phyloP scores from a whole-genome alignment of 2,888 invertebrate genomes.

The Cheiracanthium punctorium region DNA sequence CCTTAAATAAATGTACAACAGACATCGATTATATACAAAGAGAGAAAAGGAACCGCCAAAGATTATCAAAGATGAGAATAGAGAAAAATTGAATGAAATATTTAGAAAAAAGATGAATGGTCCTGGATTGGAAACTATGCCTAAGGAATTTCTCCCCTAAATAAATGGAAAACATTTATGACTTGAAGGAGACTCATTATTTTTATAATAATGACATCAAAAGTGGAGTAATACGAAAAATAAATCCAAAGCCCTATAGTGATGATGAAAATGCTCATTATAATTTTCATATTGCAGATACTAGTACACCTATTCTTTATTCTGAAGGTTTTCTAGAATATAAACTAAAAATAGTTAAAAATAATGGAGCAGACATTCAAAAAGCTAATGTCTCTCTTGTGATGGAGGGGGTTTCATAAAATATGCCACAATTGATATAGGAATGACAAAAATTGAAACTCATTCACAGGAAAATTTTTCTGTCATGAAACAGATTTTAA shows the following conservation, averaged over 20 bases:
- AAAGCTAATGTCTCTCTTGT: background rate
- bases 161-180: background rate
- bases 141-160: background rate
- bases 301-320: background rate
- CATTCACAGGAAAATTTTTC: background rate
- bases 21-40: background rate
- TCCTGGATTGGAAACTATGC: background rate
- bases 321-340: background rate
- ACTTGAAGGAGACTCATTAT: background rate
- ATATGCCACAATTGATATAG: background rate
- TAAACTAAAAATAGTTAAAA: background rate
- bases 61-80: background rate
- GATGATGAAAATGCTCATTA: background rate
- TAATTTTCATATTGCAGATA: background rate
- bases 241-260: background rate
- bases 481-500: background rate
- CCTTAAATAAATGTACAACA: background rate
- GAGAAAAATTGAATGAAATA: background rate
- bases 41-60: too few relatives aligned
- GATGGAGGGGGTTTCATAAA: background rate
- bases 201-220: background rate
- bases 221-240: background rate
- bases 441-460: background rate
- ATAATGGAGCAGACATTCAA: background rate
- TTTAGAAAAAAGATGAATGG: background rate